phyloP scores from a whole-genome alignment of 2,113 vertebrate genomes.

The Cynoglossus semilaevis region DNA sequence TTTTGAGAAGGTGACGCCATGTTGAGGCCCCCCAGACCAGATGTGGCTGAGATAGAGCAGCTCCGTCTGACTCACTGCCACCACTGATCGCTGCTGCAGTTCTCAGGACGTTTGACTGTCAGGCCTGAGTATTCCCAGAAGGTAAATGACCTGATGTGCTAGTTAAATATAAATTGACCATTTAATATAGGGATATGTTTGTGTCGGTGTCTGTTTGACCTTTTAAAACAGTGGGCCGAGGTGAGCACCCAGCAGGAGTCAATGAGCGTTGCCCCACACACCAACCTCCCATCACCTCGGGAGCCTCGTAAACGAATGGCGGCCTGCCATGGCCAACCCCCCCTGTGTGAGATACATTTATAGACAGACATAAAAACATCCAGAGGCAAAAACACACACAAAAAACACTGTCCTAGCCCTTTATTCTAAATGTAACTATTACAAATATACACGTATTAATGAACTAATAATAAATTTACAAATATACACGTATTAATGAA shows the following conservation, averaged over 20 bases:
- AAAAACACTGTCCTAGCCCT: no score
- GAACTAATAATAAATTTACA: neutral
- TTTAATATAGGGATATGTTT: no score
- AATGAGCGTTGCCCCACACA: conserved; percentile 94
- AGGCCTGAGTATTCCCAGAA: conserved; percentile 1
- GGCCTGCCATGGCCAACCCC: conserved; percentile 96
- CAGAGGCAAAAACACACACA: neutral
- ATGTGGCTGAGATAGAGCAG: conserved; percentile 20
- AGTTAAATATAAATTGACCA: no score
- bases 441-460: no score
- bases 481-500: no score
- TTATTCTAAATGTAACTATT: no score
- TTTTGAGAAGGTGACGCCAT: conserved; percentile 12
- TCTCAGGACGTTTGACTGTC: neutral
- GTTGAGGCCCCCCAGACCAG: conserved; percentile 18
- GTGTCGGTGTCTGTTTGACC: conserved; percentile 65
- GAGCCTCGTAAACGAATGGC: conserved; percentile 87
- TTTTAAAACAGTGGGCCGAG: conserved; percentile 97
- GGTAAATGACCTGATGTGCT: neutral
- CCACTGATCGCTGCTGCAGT: conserved; percentile 9
- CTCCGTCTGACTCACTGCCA: conserved; percentile 12
- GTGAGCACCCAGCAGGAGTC: conserved; percentile 96
- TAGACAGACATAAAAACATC: neutral
- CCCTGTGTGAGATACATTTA: conserved; percentile 68
- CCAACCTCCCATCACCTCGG: conserved; percentile 85